Conservation (phyloP, 2,113 vertebrate genomes). For the Psilopsiagon aymara region DNA sequence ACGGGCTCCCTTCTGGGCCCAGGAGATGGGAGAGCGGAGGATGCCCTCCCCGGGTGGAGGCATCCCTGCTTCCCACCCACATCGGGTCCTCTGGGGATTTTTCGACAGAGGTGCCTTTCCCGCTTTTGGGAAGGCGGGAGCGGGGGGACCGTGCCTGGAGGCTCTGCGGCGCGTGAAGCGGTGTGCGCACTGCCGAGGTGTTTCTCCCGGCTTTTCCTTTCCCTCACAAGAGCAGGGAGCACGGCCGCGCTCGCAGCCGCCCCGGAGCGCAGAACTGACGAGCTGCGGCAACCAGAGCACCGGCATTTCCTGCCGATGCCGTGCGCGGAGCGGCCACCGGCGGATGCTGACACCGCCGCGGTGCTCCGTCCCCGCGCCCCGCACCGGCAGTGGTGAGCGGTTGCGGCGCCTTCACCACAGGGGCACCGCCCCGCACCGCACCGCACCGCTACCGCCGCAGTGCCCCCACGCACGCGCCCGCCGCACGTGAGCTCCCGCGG, state of each 20-base stretch:
- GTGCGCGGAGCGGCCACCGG: background rate
- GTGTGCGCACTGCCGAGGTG: background rate
- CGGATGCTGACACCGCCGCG: background rate
- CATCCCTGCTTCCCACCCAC: background rate
- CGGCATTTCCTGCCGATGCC: slow-evolving; percentile 27
- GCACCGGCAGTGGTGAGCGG: background rate
- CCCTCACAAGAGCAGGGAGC: background rate
- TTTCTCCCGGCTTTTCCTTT: background rate
- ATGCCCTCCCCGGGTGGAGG: background rate
- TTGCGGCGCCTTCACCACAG: background rate
- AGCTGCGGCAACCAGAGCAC: background rate
- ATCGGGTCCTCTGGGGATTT: background rate
- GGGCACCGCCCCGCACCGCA: too few relatives aligned
- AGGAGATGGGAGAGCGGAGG: background rate
- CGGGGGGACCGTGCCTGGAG: background rate
- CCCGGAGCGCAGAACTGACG: background rate
- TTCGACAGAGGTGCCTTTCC: background rate
- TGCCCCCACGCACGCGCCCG: too few relatives aligned
- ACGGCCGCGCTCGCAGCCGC: background rate
- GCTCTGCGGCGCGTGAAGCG: background rate
- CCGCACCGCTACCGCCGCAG: too few relatives aligned
- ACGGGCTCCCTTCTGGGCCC: background rate
- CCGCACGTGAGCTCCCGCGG: too few relatives aligned
- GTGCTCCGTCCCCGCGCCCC: background rate
- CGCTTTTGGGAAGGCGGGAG: background rate